Base-by-base conservation (phyloP, 2,113 vertebrate species). In the Mastomys natalensis region DNA sequence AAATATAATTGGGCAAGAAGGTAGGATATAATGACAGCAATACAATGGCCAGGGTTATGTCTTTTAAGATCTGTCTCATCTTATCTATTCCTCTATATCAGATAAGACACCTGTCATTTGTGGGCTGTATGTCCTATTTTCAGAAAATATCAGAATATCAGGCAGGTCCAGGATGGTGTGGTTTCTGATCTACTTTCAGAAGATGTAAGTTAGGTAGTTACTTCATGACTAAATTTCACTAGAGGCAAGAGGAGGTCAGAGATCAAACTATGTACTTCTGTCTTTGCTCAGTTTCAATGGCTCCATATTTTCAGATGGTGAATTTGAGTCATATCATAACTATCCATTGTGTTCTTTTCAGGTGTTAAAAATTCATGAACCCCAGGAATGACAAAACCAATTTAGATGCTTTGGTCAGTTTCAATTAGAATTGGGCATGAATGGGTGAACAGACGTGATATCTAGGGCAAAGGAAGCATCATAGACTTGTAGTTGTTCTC, bases 11-110 rank as follows among this genome's bases (percentile, higher is more conserved):
- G 40, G 3, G 31, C 5, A 45, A 85, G n/a, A 26, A 3, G 4
- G 15, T 24, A 7, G 31, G 37, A 2, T 22, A 24, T n/a, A 48
- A 72, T 7, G 1, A 0, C 68, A 64, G 7, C 40, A 72, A 40
- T 17, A 37, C 0, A 26, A 2, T 53, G 3, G 1, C 1, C 9
- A 10, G 2, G 2, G 3, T n/a, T 21, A 0, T 0, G 17, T 64
- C 55, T 15, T 16, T 17, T 16, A 72, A 12, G n/a, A 5, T 22
- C 19, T 29, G 7, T 51, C 16, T n/a, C 1, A 19, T 62, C 16
- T 55, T 62, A 37, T 29, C 19, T 22, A 7, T 6, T 13, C 9
- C 22, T 31, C 22, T 24, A 0, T 53, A n/a, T 19, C 58, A 87
- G 9, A 26, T 13, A 74, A 51, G 64, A 55, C 4, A 58, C 12